Base-by-base conservation (phyloP, 2,888 invertebrate species). In the Orthonychiurus folsomi region DNA sequence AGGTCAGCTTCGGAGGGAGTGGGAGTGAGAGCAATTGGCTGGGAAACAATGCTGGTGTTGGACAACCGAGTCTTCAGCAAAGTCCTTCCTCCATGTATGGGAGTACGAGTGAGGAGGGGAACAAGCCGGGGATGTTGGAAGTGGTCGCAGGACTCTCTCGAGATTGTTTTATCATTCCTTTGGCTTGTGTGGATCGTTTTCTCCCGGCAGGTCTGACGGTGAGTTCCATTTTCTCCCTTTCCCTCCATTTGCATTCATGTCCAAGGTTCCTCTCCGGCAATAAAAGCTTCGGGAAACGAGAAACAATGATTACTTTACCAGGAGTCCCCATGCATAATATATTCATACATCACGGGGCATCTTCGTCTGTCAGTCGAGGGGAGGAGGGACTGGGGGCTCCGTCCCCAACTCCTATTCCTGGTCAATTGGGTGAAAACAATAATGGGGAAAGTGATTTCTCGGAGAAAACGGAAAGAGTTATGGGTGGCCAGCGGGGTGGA, bases 131-230 rank as follows among this genome's bases (percentile, higher is more conserved):
- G 65, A 88, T 89, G 2, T 55, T 70, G 54, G 71, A 73, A 62
- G 73, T 70, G 23, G 80, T 92, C 73, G 86, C 89, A 57, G 88
- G 87, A 57, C 81, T 91, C 74, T 89, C 91, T 79, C 83, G 88
- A 74, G 93, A 93, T 80, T 93, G 92, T 79, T 93, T 93, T 80
- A 92, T 93, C 77, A 92, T 93, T 77, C 93, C 93, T 5, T 87
- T 91, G 58, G 89, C 91, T 74, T 89, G 89, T 76, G 82, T 92
- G 73, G 87, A 88, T 77, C 82, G 91, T 73, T 93, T 93, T 79
- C 82, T 93, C 74, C 93, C 92, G 68, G 90, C 89, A 70, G 92
- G 92, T 74, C 89, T 92, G 68, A 89, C 90, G 78, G 89, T 92
- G 37, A 37, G 37, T 37, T 37, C 37, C 37, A 5, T 9, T 15